phyloP scores from a whole-genome alignment of 2,888 invertebrate species.

The Apamea anceps region DNA sequence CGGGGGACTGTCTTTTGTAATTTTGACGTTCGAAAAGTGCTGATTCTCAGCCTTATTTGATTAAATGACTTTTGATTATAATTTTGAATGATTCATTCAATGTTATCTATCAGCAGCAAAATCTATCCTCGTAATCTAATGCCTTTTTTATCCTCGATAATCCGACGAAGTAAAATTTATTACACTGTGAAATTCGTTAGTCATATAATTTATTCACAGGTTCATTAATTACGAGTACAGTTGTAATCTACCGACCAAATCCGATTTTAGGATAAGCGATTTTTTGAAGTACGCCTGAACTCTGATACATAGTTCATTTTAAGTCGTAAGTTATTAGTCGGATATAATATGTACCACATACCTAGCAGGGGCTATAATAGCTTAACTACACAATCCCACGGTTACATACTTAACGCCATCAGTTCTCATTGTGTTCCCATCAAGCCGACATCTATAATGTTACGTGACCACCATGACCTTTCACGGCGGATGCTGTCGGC shows the following conservation, averaged over 20 bases:
- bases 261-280: not conserved
- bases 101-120: not conserved
- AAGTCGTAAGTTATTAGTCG: not conserved
- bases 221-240: not conserved
- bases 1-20: too few relatives aligned
- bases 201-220: not conserved
- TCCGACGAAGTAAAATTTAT: not conserved
- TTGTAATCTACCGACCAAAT: not conserved
- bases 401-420: slow-evolving; percentile 24
- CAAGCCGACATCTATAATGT: slow-evolving; percentile 22
- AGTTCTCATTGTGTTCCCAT: slow-evolving; percentile 38
- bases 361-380: not conserved
- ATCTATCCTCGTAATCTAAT: not conserved
- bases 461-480: slow-evolving; percentile 51
- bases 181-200: not conserved
- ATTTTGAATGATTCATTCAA: too few relatives aligned
- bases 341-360: not conserved
- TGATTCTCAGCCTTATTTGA: too few relatives aligned
- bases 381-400: slow-evolving; percentile 38
- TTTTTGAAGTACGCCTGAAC: not conserved
- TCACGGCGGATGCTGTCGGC: slow-evolving; percentile 14
- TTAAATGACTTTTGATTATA: too few relatives aligned
- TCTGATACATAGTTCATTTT: not conserved
- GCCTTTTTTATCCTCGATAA: slow-evolving; percentile 1
- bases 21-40: too few relatives aligned